phyloP scores from a whole-genome alignment of 2,888 invertebrate species.

The Noctua janthina region DNA sequence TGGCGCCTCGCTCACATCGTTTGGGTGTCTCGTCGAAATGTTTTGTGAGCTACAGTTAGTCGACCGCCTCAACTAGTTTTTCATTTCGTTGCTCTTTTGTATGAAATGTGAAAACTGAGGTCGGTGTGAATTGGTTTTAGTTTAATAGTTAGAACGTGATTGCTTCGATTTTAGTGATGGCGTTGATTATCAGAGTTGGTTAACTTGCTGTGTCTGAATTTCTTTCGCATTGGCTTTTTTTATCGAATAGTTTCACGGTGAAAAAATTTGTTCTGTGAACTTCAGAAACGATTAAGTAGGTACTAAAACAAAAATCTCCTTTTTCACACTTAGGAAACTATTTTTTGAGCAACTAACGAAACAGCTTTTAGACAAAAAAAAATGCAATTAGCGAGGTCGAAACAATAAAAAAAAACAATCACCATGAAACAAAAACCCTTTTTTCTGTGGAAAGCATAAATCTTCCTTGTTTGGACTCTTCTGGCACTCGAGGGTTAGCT shows the following conservation, averaged over 20 bases:
- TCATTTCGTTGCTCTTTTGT: slow-evolving; percentile 46
- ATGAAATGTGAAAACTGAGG: slow-evolving; percentile 31
- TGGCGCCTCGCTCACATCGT: slow-evolving; percentile 56
- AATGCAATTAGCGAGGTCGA: slow-evolving; percentile 74
- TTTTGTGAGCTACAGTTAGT: slow-evolving; percentile 59
- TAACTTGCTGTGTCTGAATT: slow-evolving; percentile 16
- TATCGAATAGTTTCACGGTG: background rate
- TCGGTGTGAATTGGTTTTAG: slow-evolving; percentile 23
- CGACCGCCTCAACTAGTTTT: slow-evolving; percentile 50
- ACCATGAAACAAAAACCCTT: slow-evolving; percentile 76
- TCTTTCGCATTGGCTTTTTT: background rate
- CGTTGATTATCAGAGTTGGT: background rate
- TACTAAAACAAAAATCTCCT: background rate
- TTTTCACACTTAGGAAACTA: slow-evolving; percentile 9
- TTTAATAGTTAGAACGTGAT: slow-evolving; percentile 20
- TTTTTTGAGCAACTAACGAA: slow-evolving; percentile 29
- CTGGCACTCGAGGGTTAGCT: slow-evolving; percentile 76
- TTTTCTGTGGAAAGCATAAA: slow-evolving; percentile 79
- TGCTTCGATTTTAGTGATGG: slow-evolving; percentile 14
- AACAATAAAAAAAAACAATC: slow-evolving; percentile 75
- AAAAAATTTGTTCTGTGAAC: background rate
- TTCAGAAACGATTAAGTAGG: background rate
- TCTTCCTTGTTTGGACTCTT: slow-evolving; percentile 77
- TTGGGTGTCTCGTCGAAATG: slow-evolving; percentile 58
- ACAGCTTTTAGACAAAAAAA: slow-evolving; percentile 62